Percentiles rank a stretch among this genome's conserved stretches.
These are phyloP conservation scores for Scaptomyza reducta DNA, from an alignment of 2,888 invertebrate genomes.

Conservation along the genomic window DNA sequence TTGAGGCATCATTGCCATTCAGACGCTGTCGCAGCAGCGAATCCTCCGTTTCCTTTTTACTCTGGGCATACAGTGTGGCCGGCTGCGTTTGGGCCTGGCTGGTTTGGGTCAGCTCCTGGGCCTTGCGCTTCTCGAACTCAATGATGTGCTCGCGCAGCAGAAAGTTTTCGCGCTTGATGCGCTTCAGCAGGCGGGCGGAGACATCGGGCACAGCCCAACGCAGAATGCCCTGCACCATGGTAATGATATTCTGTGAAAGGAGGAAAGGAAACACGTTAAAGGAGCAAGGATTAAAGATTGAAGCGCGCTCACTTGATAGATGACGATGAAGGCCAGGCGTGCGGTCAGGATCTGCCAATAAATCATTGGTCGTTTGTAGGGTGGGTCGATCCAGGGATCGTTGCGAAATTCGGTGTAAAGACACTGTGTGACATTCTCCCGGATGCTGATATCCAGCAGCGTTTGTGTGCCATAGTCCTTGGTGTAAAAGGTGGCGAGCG, in stretches of 20 bases:
- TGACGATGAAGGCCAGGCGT: slow-evolving; percentile 90
- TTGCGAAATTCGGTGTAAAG: slow-evolving; percentile 90
- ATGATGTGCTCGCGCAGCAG: slow-evolving; percentile 90
- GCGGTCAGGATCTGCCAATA: slow-evolving; percentile 91
- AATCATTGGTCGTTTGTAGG: slow-evolving; percentile 87
- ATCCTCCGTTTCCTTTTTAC: slow-evolving; percentile 16
- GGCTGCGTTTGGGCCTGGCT: slow-evolving; percentile 2
- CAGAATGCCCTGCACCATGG: slow-evolving; percentile 88
- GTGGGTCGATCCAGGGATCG: slow-evolving; percentile 85
- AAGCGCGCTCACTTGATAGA: slow-evolving; percentile 88
- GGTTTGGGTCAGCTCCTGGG: slow-evolving; percentile 22
- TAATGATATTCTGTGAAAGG: slow-evolving; percentile 92
- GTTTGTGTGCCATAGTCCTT: slow-evolving; percentile 85
- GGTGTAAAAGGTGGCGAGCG: slow-evolving; percentile 88
- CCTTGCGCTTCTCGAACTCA: slow-evolving; percentile 85
- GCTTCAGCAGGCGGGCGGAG: slow-evolving; percentile 88
- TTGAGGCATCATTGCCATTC: slow-evolving; percentile 13
- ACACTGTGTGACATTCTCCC: slow-evolving; percentile 84
- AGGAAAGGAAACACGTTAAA: slow-evolving; percentile 10
- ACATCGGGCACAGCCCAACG: slow-evolving; percentile 92
- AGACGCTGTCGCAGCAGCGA: slow-evolving; percentile 35
- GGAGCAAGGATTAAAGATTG: too few relatives aligned
- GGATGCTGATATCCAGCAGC: slow-evolving; percentile 74
- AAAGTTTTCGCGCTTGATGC: slow-evolving; percentile 89
- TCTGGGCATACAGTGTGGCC: not conserved